phyloP scores from a whole-genome alignment of 2,797 vertebrate species.

The Amblyopsis hoosieri region DNA sequence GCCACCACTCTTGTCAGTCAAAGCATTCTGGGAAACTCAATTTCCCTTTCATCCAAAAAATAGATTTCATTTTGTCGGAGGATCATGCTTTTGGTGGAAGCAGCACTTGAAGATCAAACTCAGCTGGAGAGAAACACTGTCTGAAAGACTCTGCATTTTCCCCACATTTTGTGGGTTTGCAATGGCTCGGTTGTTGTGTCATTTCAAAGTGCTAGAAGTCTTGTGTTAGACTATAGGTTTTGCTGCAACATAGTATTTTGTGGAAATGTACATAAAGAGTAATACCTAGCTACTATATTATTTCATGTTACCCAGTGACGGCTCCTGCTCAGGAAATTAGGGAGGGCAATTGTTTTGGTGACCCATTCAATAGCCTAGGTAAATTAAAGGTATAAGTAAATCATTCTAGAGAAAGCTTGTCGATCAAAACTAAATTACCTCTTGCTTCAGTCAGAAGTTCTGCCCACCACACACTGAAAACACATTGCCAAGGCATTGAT shows the following conservation, averaged over 20 bases:
- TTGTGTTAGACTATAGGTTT: background rate
- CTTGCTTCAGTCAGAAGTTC: no score
- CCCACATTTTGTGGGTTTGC: conserved; percentile 15
- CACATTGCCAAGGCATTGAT: no score
- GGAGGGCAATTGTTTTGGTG: no score
- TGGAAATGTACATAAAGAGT: no score
- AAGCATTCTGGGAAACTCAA: conserved; percentile 41
- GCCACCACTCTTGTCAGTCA: conserved; percentile 9
- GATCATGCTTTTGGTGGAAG: conserved; percentile 19
- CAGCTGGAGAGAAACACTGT: conserved; percentile 17
- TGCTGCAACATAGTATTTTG: background rate
- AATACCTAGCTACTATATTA: no score
- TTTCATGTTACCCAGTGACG: no score
- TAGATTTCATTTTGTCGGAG: conserved; percentile 43
- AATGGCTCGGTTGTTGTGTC: conserved; percentile 19
- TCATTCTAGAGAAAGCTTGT: no score
- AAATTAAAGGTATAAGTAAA: no score
- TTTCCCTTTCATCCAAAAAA: conserved; percentile 47
- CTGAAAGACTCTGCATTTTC: conserved; percentile 16
- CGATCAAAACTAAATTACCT: no score
- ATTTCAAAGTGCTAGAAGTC: conserved; percentile 18
- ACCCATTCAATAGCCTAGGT: no score
- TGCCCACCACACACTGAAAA: no score
- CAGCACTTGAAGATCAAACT: conserved; percentile 49
- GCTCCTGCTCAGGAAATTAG: no score